Percentiles rank a stretch among this genome's conserved stretches.
Conservation (phyloP, 2,888 invertebrate genomes). For the Pammene aurita region DNA sequence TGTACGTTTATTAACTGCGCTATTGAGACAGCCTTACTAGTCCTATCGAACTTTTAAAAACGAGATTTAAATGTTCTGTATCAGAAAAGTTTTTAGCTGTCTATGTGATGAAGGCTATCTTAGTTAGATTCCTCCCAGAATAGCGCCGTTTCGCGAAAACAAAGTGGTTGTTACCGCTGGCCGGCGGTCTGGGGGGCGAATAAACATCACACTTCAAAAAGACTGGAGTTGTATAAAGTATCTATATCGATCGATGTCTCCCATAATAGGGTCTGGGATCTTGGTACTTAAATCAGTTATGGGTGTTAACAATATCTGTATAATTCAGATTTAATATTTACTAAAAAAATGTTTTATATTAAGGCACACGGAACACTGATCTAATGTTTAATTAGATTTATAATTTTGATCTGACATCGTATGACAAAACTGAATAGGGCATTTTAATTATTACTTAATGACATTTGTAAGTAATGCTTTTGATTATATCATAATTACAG, state of each 20-base stretch:
- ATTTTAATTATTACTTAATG: conserved; percentile 43
- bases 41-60: conserved; percentile 27
- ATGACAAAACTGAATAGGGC: conserved; percentile 1
- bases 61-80: conserved; percentile 12
- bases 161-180: not conserved
- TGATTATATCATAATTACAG: conserved; percentile 51
- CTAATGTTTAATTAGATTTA: not conserved
- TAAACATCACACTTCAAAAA: not conserved
- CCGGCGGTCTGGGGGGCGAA: not conserved
- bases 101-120: not conserved
- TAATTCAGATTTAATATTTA: not conserved
- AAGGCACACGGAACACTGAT: not conserved
- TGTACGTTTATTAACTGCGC: conserved; percentile 18
- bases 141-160: not conserved
- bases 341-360: not conserved
- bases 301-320: not conserved
- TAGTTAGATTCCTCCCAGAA: not conserved
- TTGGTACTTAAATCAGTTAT: conserved; percentile 1
- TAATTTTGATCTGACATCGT: conserved; percentile 4
- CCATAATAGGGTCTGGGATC: not conserved
- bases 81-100: not conserved
- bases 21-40: conserved; percentile 39
- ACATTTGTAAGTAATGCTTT: conserved; percentile 46
- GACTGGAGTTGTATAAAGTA: conserved; percentile 14
- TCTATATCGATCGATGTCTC: not conserved